Conservation (phyloP, 2,888 invertebrate genomes). For the Scaptomyza flava region DNA sequence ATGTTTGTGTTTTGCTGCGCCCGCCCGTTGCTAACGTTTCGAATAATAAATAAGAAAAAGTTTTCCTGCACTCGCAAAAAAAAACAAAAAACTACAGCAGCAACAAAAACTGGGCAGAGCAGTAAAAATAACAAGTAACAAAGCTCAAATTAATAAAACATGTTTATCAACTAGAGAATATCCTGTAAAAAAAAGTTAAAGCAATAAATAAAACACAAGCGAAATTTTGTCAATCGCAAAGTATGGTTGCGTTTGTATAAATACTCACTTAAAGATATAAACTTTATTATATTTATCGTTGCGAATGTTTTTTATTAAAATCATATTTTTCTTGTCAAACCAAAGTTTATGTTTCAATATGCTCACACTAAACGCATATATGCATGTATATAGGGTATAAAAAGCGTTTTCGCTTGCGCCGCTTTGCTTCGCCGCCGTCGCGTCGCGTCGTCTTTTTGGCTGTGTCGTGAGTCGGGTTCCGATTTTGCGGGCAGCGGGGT, state of each 20-base stretch:
- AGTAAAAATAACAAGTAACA: constrained; percentile 58
- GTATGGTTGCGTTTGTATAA: no score
- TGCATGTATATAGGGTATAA: constrained; percentile 24
- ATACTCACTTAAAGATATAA: no score
- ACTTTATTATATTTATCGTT: no score
- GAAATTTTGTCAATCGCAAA: no score
- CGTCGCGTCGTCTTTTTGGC: constrained; percentile 51
- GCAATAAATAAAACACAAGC: no score
- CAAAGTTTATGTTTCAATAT: background rate
- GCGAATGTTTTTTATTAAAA: no score
- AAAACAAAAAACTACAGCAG: background rate
- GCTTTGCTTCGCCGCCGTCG: constrained; percentile 35
- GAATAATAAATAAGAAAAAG: constrained; percentile 83
- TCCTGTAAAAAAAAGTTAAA: constrained; percentile 6
- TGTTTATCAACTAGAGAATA: background rate
- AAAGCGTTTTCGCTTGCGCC: constrained; percentile 73
- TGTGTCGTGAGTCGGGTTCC: constrained; percentile 35
- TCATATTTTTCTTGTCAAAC: no score
- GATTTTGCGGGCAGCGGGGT: constrained; percentile 28
- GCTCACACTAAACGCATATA: background rate
- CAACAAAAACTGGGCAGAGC: constrained; percentile 37
- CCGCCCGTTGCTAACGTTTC: constrained; percentile 57
- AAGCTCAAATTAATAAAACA: background rate
- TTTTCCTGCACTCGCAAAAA: constrained; percentile 75
- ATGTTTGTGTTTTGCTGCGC: constrained; percentile 62